A percentile compares a stretch with the other conserved stretches of the same genome.
Evolutionary conservation across 1,140 invertebrate genomes (phyloP).

Genomic region (Solen grandis): DNA sequence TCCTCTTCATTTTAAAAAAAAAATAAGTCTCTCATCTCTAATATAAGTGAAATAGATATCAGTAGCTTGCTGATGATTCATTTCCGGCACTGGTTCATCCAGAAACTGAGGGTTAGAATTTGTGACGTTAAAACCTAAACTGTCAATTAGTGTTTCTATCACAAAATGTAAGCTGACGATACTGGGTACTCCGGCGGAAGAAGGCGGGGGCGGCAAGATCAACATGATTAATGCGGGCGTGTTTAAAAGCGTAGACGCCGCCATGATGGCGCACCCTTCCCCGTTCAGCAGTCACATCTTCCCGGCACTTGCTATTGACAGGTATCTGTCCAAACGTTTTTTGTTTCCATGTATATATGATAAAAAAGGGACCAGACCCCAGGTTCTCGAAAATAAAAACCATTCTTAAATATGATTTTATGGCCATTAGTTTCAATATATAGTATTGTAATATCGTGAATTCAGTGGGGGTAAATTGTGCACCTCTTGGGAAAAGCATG

Average conservation of each 20-base stretch:
- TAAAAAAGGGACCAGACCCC: neutral
- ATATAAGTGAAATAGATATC: too few relatives aligned
- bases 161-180: slow-evolving; percentile 38
- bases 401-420: neutral
- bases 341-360: neutral
- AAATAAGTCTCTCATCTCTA: too few relatives aligned
- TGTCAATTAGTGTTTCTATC: neutral
- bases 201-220: slow-evolving; percentile 77
- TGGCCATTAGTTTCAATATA: neutral
- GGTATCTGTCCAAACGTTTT: too few relatives aligned
- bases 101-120: too few relatives aligned
- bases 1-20: too few relatives aligned
- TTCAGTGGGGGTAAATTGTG: neutral
- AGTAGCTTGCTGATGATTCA: too few relatives aligned
- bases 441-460: neutral
- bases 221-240: slow-evolving; percentile 70
- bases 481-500: too few relatives aligned
- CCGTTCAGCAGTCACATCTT: neutral
- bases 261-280: slow-evolving; percentile 79
- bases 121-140: too few relatives aligned
- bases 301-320: slow-evolving; percentile 43
- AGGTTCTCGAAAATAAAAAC: too few relatives aligned
- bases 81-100: too few relatives aligned
- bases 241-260: slow-evolving; percentile 75
- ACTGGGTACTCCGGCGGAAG: slow-evolving; percentile 76